phyloP scores from a whole-genome alignment of 2,797 vertebrate genomes.

The Lepidocolaptes lacrymiger region DNA sequence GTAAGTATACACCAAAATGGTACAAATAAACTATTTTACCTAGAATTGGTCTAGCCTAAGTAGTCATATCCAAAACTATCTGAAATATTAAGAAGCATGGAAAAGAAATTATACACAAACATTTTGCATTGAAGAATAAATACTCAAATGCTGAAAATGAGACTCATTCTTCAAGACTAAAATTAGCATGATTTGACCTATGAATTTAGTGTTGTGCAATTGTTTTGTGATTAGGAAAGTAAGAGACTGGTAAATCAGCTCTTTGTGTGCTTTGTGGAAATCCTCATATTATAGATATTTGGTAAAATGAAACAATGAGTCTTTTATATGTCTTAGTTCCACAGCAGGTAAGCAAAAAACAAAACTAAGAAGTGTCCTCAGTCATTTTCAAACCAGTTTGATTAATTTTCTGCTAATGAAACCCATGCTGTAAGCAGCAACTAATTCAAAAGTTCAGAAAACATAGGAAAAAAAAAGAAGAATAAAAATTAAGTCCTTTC shows the following conservation, averaged over 20 bases:
- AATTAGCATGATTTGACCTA: neutral
- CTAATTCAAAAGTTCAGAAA: neutral
- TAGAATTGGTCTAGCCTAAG: neutral
- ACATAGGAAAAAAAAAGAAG: neutral
- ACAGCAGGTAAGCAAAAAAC: neutral
- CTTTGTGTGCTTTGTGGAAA: neutral
- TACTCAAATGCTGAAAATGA: neutral
- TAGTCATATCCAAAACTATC: neutral
- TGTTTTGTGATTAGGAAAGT: neutral
- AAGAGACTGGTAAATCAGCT: neutral
- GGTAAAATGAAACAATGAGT: neutral
- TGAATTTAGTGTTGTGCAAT: neutral
- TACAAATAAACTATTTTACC: neutral
- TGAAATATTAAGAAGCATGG: neutral
- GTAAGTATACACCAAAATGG: neutral
- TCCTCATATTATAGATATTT: neutral
- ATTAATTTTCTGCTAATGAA: neutral
- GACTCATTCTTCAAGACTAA: neutral
- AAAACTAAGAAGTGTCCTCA: neutral
- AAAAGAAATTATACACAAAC: neutral
- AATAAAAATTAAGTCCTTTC: neutral
- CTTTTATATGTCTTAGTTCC: neutral
- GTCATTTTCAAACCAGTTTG: neutral
- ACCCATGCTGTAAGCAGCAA: neutral
- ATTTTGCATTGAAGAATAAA: neutral